phyloP scores from a whole-genome alignment of 1,140 invertebrate species.

The Micrasema minimum region DNA sequence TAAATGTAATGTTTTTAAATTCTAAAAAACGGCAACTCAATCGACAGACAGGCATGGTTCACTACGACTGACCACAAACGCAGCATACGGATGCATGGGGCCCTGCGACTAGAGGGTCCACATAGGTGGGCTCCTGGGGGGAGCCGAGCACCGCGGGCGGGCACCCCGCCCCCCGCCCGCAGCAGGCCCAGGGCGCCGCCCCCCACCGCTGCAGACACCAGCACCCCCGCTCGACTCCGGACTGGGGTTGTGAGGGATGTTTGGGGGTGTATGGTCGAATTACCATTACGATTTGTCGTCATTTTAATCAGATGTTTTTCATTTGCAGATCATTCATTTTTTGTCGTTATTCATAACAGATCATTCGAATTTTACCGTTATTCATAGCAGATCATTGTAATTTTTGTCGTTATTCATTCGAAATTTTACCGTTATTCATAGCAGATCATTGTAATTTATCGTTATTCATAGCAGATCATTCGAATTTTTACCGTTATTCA shows the following conservation, averaged over 20 bases:
- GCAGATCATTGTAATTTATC: too few relatives aligned
- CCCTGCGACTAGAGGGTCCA: constrained; percentile 82
- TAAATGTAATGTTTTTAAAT: constrained; percentile 14
- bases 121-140: constrained; percentile 90
- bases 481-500: too few relatives aligned
- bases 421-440: too few relatives aligned
- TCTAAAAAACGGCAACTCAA: not conserved
- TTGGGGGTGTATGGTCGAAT: not conserved
- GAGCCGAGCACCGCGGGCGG: constrained; percentile 73
- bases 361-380: too few relatives aligned
- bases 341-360: too few relatives aligned
- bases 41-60: not conserved
- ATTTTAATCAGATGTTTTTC: constrained; percentile 5
- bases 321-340: not conserved
- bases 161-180: constrained; percentile 67
- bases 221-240: constrained; percentile 72
- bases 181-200: constrained; percentile 69
- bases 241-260: constrained; percentile 59
- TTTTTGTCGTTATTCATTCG: too few relatives aligned
- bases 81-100: constrained; percentile 72
- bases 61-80: constrained; percentile 50
- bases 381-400: too few relatives aligned
- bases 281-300: not conserved
- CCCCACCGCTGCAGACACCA: constrained; percentile 71
- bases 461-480: too few relatives aligned